Evolutionary conservation across 2,797 vertebrate genomes (phyloP).

Genomic region (Oophaga sylvatica): DNA sequence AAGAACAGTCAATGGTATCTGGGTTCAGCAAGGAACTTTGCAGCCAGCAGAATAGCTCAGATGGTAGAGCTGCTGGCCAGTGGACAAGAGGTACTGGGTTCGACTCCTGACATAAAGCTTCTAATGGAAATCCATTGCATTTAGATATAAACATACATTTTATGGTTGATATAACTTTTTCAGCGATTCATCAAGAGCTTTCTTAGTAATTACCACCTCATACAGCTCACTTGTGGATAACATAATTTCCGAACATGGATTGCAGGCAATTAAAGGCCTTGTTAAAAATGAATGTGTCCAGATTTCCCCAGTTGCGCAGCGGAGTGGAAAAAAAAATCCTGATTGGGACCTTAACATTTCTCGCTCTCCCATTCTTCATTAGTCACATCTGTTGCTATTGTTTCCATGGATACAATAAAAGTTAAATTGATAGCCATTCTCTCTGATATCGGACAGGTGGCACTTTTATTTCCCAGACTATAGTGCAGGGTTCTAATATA

Average conservation of each 20-base stretch:
- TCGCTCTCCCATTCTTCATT: conserved; percentile 37
- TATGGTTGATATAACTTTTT: conserved; percentile 41
- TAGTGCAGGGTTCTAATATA: conserved; percentile 14
- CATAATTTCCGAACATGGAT: conserved; percentile 30
- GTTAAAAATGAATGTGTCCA: conserved; percentile 54
- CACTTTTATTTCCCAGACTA: conserved; percentile 38
- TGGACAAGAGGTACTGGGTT: too few species aligned
- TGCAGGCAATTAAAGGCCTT: conserved; percentile 43
- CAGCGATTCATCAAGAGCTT: conserved; percentile 16
- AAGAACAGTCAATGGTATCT: too few species aligned
- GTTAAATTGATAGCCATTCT: background rate
- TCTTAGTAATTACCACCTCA: conserved; percentile 42
- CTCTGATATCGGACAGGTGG: conserved; percentile 37
- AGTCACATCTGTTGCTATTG: conserved; percentile 38
- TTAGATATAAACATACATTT: conserved; percentile 30
- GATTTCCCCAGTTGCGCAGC: conserved; percentile 22
- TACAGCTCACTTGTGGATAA: conserved; percentile 24
- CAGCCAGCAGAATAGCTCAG: too few species aligned
- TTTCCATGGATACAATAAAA: conserved; percentile 50
- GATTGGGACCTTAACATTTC: conserved; percentile 35
- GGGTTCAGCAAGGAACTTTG: too few species aligned
- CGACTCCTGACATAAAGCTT: too few species aligned
- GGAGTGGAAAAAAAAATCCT: conserved; percentile 13
- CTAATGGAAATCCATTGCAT: background rate
- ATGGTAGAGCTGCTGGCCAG: too few species aligned